A percentile compares a stretch with the other conserved stretches of the same genome.
Evolutionary conservation across 2,888 invertebrate species (phyloP).

Genomic region (Clitarchus hookeri): DNA sequence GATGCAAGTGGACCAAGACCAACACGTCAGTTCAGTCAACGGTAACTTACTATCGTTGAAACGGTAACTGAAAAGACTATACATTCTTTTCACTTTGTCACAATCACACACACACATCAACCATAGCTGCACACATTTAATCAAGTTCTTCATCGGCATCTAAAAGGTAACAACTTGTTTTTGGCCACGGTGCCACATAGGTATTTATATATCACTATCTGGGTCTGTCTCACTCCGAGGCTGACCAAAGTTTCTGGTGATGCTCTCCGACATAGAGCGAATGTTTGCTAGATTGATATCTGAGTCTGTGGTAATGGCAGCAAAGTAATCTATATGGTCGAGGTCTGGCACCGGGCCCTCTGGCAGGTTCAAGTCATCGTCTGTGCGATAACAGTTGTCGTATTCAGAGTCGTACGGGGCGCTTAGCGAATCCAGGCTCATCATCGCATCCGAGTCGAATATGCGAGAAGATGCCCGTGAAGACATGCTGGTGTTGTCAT

Average conservation of each 20-base stretch:
- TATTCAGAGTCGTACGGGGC: conserved; percentile 81
- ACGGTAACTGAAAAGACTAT: neutral
- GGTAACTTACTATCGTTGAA: neutral
- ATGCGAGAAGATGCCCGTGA: conserved; percentile 82
- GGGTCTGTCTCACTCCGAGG: conserved; percentile 68
- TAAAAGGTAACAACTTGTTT: too few relatives aligned
- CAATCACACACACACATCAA: neutral
- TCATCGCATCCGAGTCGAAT: conserved; percentile 75
- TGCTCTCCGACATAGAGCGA: conserved; percentile 75
- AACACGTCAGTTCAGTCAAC: neutral
- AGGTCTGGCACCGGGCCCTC: conserved; percentile 40
- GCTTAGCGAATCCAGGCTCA: conserved; percentile 78
- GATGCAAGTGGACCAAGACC: neutral
- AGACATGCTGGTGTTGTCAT: conserved; percentile 77
- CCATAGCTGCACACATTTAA: too few relatives aligned
- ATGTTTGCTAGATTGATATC: conserved; percentile 74
- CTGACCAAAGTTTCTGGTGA: conserved; percentile 76
- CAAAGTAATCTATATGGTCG: conserved; percentile 41
- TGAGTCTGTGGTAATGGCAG: conserved; percentile 52
- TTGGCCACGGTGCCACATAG: too few relatives aligned
- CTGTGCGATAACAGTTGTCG: conserved; percentile 65
- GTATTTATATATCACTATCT: conserved; percentile 64
- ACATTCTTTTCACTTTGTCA: neutral
- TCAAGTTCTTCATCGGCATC: too few relatives aligned
- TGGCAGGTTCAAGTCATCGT: conserved; percentile 45